phyloP scores from a whole-genome alignment of 2,888 invertebrate species.

The Deilephila porcellus region DNA sequence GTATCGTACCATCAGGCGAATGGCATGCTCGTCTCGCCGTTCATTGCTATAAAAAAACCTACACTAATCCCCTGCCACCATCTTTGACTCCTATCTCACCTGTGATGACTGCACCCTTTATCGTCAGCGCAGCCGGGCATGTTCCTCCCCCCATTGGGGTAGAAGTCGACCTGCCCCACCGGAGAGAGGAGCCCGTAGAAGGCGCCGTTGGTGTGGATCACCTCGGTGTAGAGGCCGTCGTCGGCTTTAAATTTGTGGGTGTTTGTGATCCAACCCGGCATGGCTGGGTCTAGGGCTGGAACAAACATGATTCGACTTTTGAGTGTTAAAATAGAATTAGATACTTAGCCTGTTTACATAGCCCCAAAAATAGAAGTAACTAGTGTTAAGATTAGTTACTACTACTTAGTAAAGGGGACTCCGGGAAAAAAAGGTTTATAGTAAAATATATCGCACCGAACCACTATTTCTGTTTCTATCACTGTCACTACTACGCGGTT shows the following conservation, averaged over 20 bases:
- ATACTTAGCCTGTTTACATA: too few relatives aligned
- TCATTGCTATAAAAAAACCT: too few relatives aligned
- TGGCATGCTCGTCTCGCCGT: too few relatives aligned
- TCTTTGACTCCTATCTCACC: constrained; percentile 39
- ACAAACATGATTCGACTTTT: background rate
- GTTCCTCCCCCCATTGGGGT: constrained; percentile 56
- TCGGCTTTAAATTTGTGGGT: constrained; percentile 42
- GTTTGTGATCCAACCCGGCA: constrained; percentile 50
- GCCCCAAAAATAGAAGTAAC: too few relatives aligned
- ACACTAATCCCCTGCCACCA: background rate
- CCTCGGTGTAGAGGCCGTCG: constrained; percentile 57
- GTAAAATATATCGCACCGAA: too few relatives aligned
- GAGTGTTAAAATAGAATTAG: too few relatives aligned
- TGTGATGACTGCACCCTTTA: constrained; percentile 50
- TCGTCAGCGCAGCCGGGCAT: constrained; percentile 56
- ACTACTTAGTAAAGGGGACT: too few relatives aligned
- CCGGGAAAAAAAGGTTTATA: too few relatives aligned
- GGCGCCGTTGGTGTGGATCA: constrained; percentile 60
- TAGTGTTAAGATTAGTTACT: too few relatives aligned
- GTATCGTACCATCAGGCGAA: too few relatives aligned
- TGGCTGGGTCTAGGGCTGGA: constrained; percentile 52
- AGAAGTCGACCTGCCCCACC: constrained; percentile 56
- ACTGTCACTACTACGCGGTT: too few relatives aligned
- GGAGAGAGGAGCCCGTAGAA: constrained; percentile 46
- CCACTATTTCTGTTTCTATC: too few relatives aligned